Evolutionary conservation across 1,140 invertebrate species (phyloP).

Genomic region (Mesaphorura yosii): DNA sequence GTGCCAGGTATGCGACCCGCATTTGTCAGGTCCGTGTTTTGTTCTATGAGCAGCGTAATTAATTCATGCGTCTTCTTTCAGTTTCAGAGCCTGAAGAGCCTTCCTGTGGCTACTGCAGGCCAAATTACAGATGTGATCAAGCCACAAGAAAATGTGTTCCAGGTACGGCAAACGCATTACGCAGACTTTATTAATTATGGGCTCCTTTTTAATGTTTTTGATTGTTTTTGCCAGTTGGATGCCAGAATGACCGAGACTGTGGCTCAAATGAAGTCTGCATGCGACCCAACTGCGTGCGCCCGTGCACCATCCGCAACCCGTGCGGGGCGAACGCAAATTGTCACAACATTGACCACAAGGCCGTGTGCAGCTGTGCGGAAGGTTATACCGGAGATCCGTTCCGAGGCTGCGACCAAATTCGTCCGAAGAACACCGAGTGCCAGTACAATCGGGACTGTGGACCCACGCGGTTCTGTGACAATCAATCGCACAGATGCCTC

Average conservation of each 20-base stretch:
- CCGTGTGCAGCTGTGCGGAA: slow-evolving; percentile 52
- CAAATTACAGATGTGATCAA: background rate
- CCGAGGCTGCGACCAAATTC: slow-evolving; percentile 13
- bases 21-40: too few relatives aligned
- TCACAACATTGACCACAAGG: slow-evolving; percentile 47
- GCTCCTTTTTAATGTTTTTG: slow-evolving; percentile 67
- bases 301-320: slow-evolving; percentile 39
- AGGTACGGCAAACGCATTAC: too few relatives aligned
- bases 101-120: background rate
- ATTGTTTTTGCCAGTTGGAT: slow-evolving; percentile 33
- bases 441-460: slow-evolving; percentile 83
- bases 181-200: too few relatives aligned
- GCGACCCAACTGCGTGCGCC: slow-evolving; percentile 42
- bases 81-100: background rate
- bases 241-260: slow-evolving; percentile 39
- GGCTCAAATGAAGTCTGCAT: slow-evolving; percentile 42
- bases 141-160: too few relatives aligned
- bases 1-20: too few relatives aligned
- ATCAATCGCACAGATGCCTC: slow-evolving; percentile 65
- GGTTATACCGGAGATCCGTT: slow-evolving; percentile 17
- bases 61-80: too few relatives aligned
- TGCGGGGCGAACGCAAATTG: slow-evolving; percentile 56
- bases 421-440: slow-evolving; percentile 49
- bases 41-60: too few relatives aligned
- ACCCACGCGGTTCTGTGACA: slow-evolving; percentile 63